A percentile compares a stretch with the other conserved stretches of the same genome.
Evolutionary conservation across 2,113 vertebrate genomes (phyloP).

Genomic region (Actenoides lindsayi): DNA sequence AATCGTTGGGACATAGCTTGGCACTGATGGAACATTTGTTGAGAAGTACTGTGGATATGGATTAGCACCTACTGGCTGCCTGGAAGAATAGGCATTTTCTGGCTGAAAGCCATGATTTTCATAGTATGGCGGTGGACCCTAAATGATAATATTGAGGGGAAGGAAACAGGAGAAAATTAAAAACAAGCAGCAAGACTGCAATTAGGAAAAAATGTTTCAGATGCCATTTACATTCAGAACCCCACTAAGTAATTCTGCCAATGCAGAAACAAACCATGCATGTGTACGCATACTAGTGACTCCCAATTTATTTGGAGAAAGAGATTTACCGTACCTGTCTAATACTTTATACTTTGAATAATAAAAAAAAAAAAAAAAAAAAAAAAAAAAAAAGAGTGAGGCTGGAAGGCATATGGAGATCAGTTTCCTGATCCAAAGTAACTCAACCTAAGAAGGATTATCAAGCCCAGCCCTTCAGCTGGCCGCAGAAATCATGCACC

Average conservation of each 20-base stretch:
- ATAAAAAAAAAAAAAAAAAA: not conserved
- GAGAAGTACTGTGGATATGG: not conserved
- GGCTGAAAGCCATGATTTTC: slow-evolving; percentile 78
- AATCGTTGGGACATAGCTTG: slow-evolving; percentile 60
- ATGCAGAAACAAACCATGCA: not conserved
- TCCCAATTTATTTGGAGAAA: not conserved
- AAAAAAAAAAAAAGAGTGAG: not conserved
- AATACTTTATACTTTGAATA: accelerated
- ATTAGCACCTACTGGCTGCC: not conserved
- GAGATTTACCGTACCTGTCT: not conserved
- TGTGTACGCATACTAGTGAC: accelerated
- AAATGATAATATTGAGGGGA: not conserved
- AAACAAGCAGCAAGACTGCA: not conserved
- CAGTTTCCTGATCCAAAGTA: not conserved
- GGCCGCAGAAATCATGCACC: not conserved
- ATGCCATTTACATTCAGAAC: not conserved
- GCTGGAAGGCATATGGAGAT: not conserved
- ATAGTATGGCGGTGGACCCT: slow-evolving; percentile 66
- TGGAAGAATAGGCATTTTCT: not conserved
- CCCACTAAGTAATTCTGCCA: not conserved
- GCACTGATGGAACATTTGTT: slow-evolving; percentile 8
- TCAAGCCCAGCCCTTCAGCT: not conserved
- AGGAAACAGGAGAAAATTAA: not conserved
- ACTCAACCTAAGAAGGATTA: not conserved
- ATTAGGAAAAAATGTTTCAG: not conserved